These are phyloP conservation scores for Temnothorax unifasciatus DNA, from an alignment of 2,888 invertebrate genomes.

Conservation along the genomic window DNA sequence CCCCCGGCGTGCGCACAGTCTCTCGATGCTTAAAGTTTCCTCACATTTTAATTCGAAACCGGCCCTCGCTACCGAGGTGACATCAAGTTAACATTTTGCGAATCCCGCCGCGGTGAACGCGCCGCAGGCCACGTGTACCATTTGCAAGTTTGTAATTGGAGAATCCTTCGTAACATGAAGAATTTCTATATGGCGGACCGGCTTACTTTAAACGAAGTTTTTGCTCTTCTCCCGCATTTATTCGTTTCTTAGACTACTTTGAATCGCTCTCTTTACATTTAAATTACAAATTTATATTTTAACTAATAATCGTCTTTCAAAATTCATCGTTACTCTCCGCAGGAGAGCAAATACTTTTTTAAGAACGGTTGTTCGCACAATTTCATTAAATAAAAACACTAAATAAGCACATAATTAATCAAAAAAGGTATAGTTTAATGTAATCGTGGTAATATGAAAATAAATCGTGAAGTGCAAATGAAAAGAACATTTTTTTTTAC, in stretches of 20 bases:
- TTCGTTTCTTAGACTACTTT: too few species aligned
- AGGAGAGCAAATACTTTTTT: not conserved
- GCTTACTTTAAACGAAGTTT: slow-evolving; percentile 8
- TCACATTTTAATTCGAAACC: slow-evolving; percentile 70
- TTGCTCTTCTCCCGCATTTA: not conserved
- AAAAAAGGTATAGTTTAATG: not conserved
- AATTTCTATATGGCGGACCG: slow-evolving; percentile 38
- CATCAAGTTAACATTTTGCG: slow-evolving; percentile 22
- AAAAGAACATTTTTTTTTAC: not conserved
- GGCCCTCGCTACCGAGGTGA: slow-evolving; percentile 34
- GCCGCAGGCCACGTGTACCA: not conserved
- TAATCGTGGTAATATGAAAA: not conserved
- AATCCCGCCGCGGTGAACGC: slow-evolving; percentile 34
- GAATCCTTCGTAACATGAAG: slow-evolving; percentile 8
- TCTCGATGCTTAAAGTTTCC: slow-evolving; percentile 64
- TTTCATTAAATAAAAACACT: too few species aligned
- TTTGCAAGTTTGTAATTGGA: slow-evolving; percentile 62
- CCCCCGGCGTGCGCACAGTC: not conserved
- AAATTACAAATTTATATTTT: not conserved
- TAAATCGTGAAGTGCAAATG: not conserved
- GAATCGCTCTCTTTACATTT: not conserved
- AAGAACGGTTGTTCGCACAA: too few species aligned
- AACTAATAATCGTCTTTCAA: not conserved
- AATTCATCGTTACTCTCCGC: not conserved
- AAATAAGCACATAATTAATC: not conserved